These are phyloP conservation scores for Drosophila putrida DNA, from an alignment of 2,888 invertebrate genomes.

Conservation along the genomic window DNA sequence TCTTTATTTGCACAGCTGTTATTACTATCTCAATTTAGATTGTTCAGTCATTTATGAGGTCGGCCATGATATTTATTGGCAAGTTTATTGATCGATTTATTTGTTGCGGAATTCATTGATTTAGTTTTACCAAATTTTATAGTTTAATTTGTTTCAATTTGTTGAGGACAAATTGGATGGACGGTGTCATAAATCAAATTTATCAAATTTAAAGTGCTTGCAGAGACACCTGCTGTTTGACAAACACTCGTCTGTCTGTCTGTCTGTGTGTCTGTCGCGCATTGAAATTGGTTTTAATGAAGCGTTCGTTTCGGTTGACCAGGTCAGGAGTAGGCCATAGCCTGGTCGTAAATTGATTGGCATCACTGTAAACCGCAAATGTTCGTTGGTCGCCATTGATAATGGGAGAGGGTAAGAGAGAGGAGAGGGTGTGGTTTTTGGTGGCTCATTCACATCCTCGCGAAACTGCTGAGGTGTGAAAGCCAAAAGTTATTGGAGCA, in stretches of 20 bases:
- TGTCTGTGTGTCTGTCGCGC: slow-evolving; percentile 34
- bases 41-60: neutral
- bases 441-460: slow-evolving; percentile 37
- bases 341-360: slow-evolving; percentile 55
- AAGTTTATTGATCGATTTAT: neutral
- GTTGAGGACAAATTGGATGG: slow-evolving; percentile 8
- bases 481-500: slow-evolving; percentile 78
- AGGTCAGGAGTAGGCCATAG: slow-evolving; percentile 1
- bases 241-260: slow-evolving; percentile 16
- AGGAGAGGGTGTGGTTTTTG: slow-evolving; percentile 8
- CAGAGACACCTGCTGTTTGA: slow-evolving; percentile 36
- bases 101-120: slow-evolving; percentile 4
- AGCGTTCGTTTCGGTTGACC: slow-evolving; percentile 58
- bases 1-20: neutral
- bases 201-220: slow-evolving; percentile 29
- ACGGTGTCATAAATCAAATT: slow-evolving; percentile 26
- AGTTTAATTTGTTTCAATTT: slow-evolving; percentile 21
- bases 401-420: no score
- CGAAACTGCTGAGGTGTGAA: slow-evolving; percentile 66
- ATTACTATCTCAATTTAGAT: neutral
- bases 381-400: slow-evolving; percentile 23
- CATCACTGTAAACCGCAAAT: slow-evolving; percentile 59
- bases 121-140: slow-evolving; percentile 14
- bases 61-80: neutral
- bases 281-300: slow-evolving; percentile 73